phyloP scores from a whole-genome alignment of 2,888 invertebrate genomes.

The Platerodrilus igneus region DNA sequence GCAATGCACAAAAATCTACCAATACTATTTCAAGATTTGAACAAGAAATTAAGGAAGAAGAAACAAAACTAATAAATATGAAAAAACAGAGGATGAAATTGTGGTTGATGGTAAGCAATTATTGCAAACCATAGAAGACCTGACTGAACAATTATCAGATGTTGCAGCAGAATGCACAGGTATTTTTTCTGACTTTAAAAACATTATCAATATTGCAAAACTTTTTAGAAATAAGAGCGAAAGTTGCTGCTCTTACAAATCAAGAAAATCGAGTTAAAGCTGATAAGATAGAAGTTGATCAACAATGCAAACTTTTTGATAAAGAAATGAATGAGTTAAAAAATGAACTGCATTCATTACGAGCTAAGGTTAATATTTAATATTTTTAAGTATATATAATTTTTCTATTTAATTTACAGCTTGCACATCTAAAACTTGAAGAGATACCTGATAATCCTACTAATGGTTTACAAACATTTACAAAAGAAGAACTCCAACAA shows the following conservation, averaged over 20 bases:
- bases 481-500: conserved; percentile 62
- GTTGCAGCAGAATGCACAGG: conserved; percentile 55
- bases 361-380: conserved; percentile 48
- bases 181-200: conserved; percentile 15
- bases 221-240: conserved; percentile 59
- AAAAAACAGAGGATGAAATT: conserved; percentile 56
- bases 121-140: conserved; percentile 54
- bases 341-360: conserved; percentile 55
- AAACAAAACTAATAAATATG: conserved; percentile 59
- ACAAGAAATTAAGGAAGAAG: conserved; percentile 64
- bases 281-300: conserved; percentile 69
- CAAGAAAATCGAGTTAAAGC: conserved; percentile 66
- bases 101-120: conserved; percentile 54
- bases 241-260: conserved; percentile 57
- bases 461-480: conserved; percentile 52
- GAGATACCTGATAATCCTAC: conserved; percentile 52
- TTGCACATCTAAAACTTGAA: conserved; percentile 47
- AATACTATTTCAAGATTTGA: conserved; percentile 72
- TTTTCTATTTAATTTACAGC: conserved; percentile 14
- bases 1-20: conserved; percentile 71
- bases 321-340: conserved; percentile 56
- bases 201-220: too few species aligned
- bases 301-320: conserved; percentile 59
- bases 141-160: conserved; percentile 55
- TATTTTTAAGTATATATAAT: conserved; percentile 4